phyloP scores from a whole-genome alignment of 1,140 invertebrate genomes.

The Cryptotermes secundus region DNA sequence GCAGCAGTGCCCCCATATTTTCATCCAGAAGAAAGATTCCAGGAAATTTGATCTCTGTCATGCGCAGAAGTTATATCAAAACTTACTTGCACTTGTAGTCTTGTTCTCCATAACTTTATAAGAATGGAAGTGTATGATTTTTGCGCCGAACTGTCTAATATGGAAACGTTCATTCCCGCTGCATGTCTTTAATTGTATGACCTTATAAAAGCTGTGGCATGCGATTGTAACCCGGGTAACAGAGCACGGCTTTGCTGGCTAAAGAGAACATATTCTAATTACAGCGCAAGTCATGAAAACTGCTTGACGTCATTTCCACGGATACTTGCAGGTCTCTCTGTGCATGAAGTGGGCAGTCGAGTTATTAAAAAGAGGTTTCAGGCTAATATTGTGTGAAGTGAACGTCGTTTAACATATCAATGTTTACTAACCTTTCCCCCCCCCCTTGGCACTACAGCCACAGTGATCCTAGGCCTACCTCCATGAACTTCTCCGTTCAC shows the following conservation, averaged over 20 bases:
- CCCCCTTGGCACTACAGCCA: too few species aligned
- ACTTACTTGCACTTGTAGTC: too few species aligned
- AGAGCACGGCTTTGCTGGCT: background rate
- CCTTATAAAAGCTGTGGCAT: background rate
- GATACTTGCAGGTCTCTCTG: background rate
- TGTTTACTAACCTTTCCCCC: background rate
- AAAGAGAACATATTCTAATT: background rate
- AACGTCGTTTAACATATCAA: background rate
- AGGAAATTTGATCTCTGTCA: too few species aligned
- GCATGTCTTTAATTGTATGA: background rate
- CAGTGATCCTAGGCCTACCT: too few species aligned
- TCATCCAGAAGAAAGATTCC: too few species aligned
- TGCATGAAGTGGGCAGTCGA: background rate
- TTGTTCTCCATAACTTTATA: too few species aligned
- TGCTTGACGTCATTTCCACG: background rate
- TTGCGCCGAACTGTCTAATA: too few species aligned
- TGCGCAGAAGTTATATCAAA: too few species aligned
- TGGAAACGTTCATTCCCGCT: background rate
- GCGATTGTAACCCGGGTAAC: too few species aligned
- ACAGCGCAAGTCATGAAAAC: background rate
- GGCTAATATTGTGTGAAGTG: background rate
- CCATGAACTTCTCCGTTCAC: too few species aligned
- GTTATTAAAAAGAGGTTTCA: background rate
- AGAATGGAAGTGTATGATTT: too few species aligned
- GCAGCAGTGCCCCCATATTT: too few species aligned